A percentile compares a stretch with the other conserved stretches of the same genome.
Conservation (phyloP, 1,140 invertebrate genomes). For the Sogatella furcifera region DNA sequence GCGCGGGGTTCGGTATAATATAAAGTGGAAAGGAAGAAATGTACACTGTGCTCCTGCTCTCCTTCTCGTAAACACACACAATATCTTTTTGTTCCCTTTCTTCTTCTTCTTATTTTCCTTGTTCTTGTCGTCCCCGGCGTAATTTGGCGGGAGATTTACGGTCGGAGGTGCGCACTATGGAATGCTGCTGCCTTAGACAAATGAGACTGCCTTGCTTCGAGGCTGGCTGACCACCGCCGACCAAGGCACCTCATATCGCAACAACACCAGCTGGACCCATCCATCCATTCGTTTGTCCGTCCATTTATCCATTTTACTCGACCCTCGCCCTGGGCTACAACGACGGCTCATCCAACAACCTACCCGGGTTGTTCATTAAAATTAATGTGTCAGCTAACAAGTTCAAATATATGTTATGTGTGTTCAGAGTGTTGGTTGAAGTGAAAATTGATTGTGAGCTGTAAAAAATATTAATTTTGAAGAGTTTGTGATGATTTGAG, state of each 20-base stretch:
- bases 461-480: too few species aligned
- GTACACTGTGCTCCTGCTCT: background rate
- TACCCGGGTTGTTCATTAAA: too few species aligned
- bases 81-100: too few species aligned
- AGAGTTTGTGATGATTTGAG: too few species aligned
- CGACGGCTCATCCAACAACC: background rate
- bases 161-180: background rate
- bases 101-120: background rate
- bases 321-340: background rate
- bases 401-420: too few species aligned
- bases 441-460: too few species aligned
- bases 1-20: background rate
- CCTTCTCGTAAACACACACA: slow-evolving; percentile 1
- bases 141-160: background rate
- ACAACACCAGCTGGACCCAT: background rate
- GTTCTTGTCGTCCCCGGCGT: background rate
- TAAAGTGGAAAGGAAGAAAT: slow-evolving; percentile 9
- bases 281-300: background rate
- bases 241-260: too few species aligned
- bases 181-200: background rate
- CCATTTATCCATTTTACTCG: background rate
- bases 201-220: background rate
- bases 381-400: too few species aligned
- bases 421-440: too few species aligned
- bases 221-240: background rate